Evolutionary conservation across 1,140 invertebrate genomes (phyloP), one percentile per base, ranked within the genome.

Genomic region (Trachymyrmex septentrionalis): DNA sequence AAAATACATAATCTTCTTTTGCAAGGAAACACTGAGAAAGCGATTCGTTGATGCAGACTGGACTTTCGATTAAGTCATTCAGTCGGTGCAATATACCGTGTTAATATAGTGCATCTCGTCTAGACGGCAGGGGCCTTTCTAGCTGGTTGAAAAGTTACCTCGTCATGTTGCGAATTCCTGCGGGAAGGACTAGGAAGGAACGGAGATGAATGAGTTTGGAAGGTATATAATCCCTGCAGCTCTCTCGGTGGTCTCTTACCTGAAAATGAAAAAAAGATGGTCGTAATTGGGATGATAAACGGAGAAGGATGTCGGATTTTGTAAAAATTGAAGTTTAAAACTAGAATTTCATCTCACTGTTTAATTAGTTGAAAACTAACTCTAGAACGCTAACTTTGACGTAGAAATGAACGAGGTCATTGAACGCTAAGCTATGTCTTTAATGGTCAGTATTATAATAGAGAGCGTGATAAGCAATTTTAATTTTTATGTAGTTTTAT

Each of bases 41-140:
- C 73, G 78, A 63, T 87, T 57, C 27, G 77, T 38, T 55, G 73
- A 55, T 21, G 27, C 48, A n/a, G 53, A 69, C 72, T 24, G 84
- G 88, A 73, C 69, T 90, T 90, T 87, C 85, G 88, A 90, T 85
- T 81, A 88, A 90, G 61, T 76, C 61, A 90, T 90, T 90, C 89
- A 90, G 38, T 71, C 69, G 64, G 81, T 87, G 89, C 81, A 86
- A 90, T 90, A 90, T 90, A 88, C 80, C 88, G 86, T 90, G 76
- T 87, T 88, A 90, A 85, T 90, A 90, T 77, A 88, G 55, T 30
- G 81, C 76, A 86, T 90, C 88, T 82, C 89, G 88, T 90, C 88
- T 90, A 90, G 89, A 90, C 89, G 88, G 71, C 59, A 72, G 48
- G 27, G 71, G 57, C 80, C 63, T 73, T 81, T 90, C 75, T 81